These are phyloP conservation scores for Syngnathus typhle DNA, from an alignment of 2,113 vertebrate species.

Conservation along the genomic window DNA sequence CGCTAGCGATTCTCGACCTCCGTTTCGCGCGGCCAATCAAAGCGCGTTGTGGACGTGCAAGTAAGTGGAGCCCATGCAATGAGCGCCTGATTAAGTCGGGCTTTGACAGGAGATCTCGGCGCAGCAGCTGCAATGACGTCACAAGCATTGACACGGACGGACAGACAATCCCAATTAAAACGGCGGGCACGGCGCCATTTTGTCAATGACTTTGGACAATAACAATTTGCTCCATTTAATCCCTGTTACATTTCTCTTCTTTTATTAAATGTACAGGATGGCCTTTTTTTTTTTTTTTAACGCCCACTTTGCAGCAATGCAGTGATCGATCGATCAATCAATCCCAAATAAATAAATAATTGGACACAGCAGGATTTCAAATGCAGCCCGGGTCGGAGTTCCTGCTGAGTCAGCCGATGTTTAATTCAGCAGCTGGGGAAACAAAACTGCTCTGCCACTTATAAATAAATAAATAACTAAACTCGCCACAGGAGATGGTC, in stretches of 20 bases:
- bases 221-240: no score
- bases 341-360: conserved; percentile 6
- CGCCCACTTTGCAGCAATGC: neutral
- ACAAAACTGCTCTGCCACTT: neutral
- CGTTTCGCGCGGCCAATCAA: conserved; percentile 31
- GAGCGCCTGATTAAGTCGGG: conserved; percentile 62
- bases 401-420: conserved; percentile 61
- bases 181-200: no score
- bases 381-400: conserved; percentile 24
- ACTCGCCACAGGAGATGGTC: conserved; percentile 11
- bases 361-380: conserved; percentile 32
- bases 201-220: no score
- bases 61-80: conserved; percentile 67
- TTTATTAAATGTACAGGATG: no score
- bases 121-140: conserved; percentile 68
- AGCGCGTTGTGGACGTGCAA: conserved; percentile 43
- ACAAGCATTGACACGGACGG: conserved; percentile 37
- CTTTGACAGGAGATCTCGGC: conserved; percentile 56
- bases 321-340: conserved; percentile 20
- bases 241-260: no score
- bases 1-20: conserved; percentile 38
- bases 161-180: neutral
- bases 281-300: no score
- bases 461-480: conserved; percentile 13
- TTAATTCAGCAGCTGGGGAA: conserved; percentile 59